Percentiles rank a stretch among this genome's conserved stretches.
These are phyloP conservation scores for Eurois occulta DNA, from an alignment of 2,888 invertebrate genomes.

Conservation along the genomic window DNA sequence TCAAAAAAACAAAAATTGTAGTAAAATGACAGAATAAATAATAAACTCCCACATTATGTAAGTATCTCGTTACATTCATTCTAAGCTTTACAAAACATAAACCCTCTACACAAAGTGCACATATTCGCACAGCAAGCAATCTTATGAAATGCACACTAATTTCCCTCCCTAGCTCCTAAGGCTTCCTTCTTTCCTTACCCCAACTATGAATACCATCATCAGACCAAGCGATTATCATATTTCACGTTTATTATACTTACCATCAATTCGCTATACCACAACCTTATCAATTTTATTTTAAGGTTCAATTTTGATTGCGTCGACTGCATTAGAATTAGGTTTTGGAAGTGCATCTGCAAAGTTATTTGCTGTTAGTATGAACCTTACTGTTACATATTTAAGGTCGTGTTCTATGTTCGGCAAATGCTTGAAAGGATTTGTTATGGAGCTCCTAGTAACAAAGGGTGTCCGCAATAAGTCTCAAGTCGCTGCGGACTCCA, in stretches of 20 bases:
- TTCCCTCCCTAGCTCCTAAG: constrained; percentile 79
- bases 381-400: constrained; percentile 8
- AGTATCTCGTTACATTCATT: neutral
- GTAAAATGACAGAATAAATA: no score
- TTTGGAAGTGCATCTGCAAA: constrained; percentile 46
- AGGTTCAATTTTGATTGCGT: constrained; percentile 30
- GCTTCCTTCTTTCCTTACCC: constrained; percentile 80
- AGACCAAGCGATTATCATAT: constrained; percentile 87
- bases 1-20: no score
- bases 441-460: constrained; percentile 74
- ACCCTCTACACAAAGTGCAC: constrained; percentile 48
- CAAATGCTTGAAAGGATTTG: constrained; percentile 40
- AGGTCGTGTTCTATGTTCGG: constrained; percentile 30
- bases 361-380: constrained; percentile 2
- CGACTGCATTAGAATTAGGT: constrained; percentile 11
- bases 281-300: constrained; percentile 42
- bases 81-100: constrained; percentile 18
- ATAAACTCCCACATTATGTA: neutral
- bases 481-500: constrained; percentile 81
- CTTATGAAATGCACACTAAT: constrained; percentile 81
- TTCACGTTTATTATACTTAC: constrained; percentile 76
- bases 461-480: constrained; percentile 83
- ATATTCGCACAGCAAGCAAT: constrained; percentile 62
- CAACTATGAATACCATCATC: constrained; percentile 89
- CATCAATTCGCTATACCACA: constrained; percentile 3